Percentiles rank a stretch among this genome's conserved stretches.
Evolutionary conservation across 2,797 vertebrate species (phyloP).

Genomic region (Cuniculus paca): DNA sequence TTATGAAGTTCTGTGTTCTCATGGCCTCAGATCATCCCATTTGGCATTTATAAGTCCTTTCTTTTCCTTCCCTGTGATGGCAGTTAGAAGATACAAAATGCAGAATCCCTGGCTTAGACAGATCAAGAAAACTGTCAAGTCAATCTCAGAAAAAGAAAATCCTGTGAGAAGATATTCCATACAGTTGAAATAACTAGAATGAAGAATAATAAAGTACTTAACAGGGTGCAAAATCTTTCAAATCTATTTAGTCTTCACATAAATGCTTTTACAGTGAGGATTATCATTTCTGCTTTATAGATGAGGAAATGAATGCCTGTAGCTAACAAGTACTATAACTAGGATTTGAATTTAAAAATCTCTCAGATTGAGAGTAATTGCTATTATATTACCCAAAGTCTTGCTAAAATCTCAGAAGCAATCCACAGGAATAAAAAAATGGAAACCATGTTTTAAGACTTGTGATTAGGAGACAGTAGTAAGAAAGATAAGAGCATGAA

Average conservation of each 20-base stretch:
- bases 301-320: background rate
- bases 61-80: background rate
- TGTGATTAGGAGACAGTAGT: background rate
- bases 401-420: background rate
- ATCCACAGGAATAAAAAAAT: background rate
- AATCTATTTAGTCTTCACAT: background rate
- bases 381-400: background rate
- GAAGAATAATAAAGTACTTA: background rate
- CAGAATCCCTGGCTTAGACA: background rate
- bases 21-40: background rate
- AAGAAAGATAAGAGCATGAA: background rate
- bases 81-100: background rate
- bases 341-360: background rate
- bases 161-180: background rate
- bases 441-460: background rate
- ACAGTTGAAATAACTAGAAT: background rate
- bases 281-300: background rate
- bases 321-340: background rate
- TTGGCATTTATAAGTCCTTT: background rate
- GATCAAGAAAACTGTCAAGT: background rate
- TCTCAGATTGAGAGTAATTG: background rate
- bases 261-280: background rate
- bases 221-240: background rate
- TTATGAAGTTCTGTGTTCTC: background rate
- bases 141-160: background rate